A percentile compares a stretch with the other conserved stretches of the same genome.
These are phyloP conservation scores for Tipula helvola DNA, from an alignment of 2,888 invertebrate genomes.

Conservation along the genomic window DNA sequence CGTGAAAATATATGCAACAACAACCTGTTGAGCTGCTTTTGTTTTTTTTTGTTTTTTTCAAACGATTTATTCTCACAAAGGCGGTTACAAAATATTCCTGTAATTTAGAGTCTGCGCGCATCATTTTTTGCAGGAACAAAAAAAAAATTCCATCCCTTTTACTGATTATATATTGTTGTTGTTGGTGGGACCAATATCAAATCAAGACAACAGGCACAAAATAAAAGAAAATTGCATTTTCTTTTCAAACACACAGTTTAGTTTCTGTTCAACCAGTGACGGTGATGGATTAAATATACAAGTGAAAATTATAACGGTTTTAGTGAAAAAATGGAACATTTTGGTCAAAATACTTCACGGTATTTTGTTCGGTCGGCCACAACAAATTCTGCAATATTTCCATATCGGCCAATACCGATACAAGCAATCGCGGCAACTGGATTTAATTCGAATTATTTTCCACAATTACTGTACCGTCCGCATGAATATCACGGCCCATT, in stretches of 20 bases:
- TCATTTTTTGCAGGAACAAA: neutral
- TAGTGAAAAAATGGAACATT: neutral
- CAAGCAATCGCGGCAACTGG: neutral
- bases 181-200: neutral
- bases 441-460: neutral
- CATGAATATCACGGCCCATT: conserved; percentile 21
- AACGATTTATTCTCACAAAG: neutral
- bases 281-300: neutral
- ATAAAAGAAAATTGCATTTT: neutral
- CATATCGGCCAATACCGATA: conserved; percentile 1
- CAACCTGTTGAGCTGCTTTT: neutral
- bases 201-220: neutral
- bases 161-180: neutral
- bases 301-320: neutral
- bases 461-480: neutral
- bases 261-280: neutral
- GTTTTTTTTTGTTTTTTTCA: neutral
- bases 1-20: neutral
- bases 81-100: neutral
- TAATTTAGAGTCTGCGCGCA: neutral
- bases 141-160: neutral
- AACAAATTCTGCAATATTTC: neutral
- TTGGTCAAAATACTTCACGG: neutral
- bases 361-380: neutral
- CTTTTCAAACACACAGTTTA: neutral